These are phyloP conservation scores for Regulus satrapa DNA, from an alignment of 2,113 vertebrate species.

Conservation along the genomic window DNA sequence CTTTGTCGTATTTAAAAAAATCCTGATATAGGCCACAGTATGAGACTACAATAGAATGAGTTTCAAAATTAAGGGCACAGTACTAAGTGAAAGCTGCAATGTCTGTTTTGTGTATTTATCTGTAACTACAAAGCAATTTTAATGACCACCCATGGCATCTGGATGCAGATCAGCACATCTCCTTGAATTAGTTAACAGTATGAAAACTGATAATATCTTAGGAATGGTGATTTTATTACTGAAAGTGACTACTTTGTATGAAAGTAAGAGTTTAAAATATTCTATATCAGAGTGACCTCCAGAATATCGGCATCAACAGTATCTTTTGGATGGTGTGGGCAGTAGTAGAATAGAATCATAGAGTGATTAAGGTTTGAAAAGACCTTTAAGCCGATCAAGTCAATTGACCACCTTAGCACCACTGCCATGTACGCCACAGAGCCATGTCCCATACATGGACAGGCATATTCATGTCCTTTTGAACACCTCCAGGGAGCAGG, in stretches of 20 bases:
- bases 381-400: neutral
- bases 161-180: neutral
- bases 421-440: neutral
- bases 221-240: neutral
- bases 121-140: neutral
- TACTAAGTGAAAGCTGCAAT: neutral
- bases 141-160: neutral
- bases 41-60: neutral
- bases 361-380: neutral
- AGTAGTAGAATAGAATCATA: neutral
- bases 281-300: accelerated
- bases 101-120: neutral
- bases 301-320: neutral
- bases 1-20: neutral
- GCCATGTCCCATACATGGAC: neutral
- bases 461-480: neutral
- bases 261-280: neutral
- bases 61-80: neutral
- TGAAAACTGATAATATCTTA: neutral
- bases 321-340: neutral
- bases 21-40: neutral
- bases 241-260: neutral
- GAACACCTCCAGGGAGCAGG: neutral
- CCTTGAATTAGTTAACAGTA: neutral
- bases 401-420: neutral